Conservation (phyloP, 2,113 vertebrate species). For the Amblyopsis rosae region DNA sequence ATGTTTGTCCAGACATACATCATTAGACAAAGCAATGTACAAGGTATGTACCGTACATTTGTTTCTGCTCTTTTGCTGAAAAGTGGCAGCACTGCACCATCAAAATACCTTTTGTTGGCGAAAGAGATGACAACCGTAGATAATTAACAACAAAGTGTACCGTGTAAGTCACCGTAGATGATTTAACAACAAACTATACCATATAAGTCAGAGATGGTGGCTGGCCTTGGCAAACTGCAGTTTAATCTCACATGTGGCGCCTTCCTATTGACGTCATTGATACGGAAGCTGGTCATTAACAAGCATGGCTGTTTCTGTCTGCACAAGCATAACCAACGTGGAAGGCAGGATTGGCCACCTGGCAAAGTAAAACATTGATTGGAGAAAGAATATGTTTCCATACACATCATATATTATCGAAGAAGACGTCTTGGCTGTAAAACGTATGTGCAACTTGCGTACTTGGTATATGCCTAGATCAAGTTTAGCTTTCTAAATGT, state of each 20-base stretch:
- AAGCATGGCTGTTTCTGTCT: constrained; percentile 19
- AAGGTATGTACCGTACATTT: background rate
- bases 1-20: background rate
- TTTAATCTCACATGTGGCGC: constrained; percentile 51
- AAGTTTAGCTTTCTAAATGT: constrained; percentile 57
- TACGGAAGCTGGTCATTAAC: constrained; percentile 37
- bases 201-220: constrained; percentile 5
- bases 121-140: background rate
- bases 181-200: background rate
- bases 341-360: constrained; percentile 64
- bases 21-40: background rate
- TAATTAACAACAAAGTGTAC: background rate
- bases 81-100: no score
- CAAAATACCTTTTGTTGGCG: no score
- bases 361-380: constrained; percentile 36
- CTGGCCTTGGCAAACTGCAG: constrained; percentile 27
- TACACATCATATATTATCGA: constrained; percentile 4
- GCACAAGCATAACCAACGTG: constrained; percentile 48
- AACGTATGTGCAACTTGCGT: background rate
- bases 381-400: constrained; percentile 14
- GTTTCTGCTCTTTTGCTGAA: no score
- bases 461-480: constrained; percentile 44
- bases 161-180: constrained; percentile 1
- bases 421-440: constrained; percentile 21
- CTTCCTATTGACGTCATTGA: constrained; percentile 58